These are phyloP conservation scores for Leptopilina clavipes DNA, from an alignment of 1,140 invertebrate species.

Conservation along the genomic window DNA sequence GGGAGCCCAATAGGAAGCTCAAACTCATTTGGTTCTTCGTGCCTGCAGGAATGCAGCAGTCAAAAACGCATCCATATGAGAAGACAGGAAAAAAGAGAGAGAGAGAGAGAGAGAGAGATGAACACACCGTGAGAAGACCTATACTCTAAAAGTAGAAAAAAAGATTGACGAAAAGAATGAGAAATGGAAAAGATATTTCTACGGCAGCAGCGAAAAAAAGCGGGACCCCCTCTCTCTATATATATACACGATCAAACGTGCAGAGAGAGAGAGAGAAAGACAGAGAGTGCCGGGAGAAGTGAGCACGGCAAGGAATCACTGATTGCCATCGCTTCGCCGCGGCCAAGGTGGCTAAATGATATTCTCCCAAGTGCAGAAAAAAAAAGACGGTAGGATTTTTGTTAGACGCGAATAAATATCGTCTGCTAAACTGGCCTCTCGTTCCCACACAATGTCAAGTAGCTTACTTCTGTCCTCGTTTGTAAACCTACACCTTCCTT, in stretches of 20 bases:
- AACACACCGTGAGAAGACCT: slow-evolving; percentile 51
- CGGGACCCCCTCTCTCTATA: not conserved
- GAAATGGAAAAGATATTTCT: slow-evolving; percentile 39
- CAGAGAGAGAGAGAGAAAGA: not conserved
- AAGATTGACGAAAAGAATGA: slow-evolving; percentile 47
- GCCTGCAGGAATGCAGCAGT: slow-evolving; percentile 51
- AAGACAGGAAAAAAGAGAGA: not conserved
- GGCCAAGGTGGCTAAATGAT: slow-evolving; percentile 25
- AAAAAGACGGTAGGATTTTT: not conserved
- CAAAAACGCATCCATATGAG: slow-evolving; percentile 48
- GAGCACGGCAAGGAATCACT: slow-evolving; percentile 20
- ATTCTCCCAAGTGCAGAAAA: slow-evolving; percentile 2
- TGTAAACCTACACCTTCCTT: slow-evolving; percentile 8
- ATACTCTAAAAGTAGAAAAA: slow-evolving; percentile 42
- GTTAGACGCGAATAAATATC: slow-evolving; percentile 23
- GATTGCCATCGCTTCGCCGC: slow-evolving; percentile 9
- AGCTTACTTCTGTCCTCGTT: slow-evolving; percentile 16
- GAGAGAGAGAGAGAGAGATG: not conserved
- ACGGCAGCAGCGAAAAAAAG: slow-evolving; percentile 6
- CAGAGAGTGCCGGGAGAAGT: not conserved
- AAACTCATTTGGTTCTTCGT: slow-evolving; percentile 30
- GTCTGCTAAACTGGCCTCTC: slow-evolving; percentile 2
- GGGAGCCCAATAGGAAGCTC: not conserved
- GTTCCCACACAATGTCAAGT: slow-evolving; percentile 13
- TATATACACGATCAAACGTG: slow-evolving; percentile 13